A percentile compares a stretch with the other conserved stretches of the same genome.
phyloP scores from a whole-genome alignment of 2,797 vertebrate species.

The Etheostoma perlongum region DNA sequence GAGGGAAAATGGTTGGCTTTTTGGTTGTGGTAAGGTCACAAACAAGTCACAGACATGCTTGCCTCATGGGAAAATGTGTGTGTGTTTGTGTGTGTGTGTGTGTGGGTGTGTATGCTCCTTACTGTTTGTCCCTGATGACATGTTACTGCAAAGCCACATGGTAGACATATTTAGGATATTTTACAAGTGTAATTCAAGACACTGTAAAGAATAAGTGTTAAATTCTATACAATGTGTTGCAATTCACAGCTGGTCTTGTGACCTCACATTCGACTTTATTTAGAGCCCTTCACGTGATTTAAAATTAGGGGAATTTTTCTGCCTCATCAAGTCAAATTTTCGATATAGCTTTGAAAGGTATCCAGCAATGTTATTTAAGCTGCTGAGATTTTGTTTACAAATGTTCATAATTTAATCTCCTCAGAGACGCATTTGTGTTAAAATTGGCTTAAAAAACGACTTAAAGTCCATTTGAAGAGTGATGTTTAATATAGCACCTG shows the following conservation, averaged over 20 bases:
- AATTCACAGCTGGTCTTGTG: slow-evolving; percentile 35
- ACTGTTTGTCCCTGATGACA: slow-evolving; percentile 47
- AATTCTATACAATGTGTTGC: slow-evolving; percentile 55
- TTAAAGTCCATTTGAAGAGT: background rate
- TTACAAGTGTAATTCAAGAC: slow-evolving; percentile 73
- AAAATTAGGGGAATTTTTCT: slow-evolving; percentile 27
- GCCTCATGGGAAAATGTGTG: slow-evolving; percentile 63
- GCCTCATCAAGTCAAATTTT: slow-evolving; percentile 28
- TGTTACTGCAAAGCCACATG: slow-evolving; percentile 69
- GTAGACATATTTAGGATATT: slow-evolving; percentile 73
- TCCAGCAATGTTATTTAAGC: slow-evolving; percentile 2
- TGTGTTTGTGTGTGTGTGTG: slow-evolving; percentile 25
- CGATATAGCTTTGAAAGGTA: slow-evolving; percentile 26
- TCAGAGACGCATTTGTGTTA: slow-evolving; percentile 13
- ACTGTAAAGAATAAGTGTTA: slow-evolving; percentile 60
- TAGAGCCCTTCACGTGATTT: slow-evolving; percentile 5
- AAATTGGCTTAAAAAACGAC: slow-evolving; percentile 16
- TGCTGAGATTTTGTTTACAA: slow-evolving; percentile 16
- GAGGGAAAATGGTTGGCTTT: slow-evolving; percentile 60
- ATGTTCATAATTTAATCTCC: slow-evolving; percentile 11
- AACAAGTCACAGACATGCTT: slow-evolving; percentile 75
- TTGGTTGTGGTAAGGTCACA: slow-evolving; percentile 76
- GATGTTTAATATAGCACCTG: slow-evolving; percentile 23
- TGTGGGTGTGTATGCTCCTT: slow-evolving; percentile 28
- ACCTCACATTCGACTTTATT: slow-evolving; percentile 32